Percentiles rank a stretch among this genome's conserved stretches.
Conservation (phyloP, 2,888 invertebrate genomes). For the Campoplex capitator region DNA sequence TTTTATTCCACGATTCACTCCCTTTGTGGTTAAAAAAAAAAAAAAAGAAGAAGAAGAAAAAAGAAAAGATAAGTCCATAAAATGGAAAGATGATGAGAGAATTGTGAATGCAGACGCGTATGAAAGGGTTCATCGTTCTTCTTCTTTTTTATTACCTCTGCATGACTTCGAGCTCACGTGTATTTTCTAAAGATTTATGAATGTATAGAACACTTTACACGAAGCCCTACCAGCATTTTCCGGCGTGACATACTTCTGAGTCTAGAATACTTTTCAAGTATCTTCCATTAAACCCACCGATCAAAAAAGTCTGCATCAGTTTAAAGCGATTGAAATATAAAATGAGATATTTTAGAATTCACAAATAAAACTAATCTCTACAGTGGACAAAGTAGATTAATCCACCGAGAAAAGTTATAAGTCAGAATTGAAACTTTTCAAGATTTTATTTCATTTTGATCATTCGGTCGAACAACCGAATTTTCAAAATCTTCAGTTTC, state of each 20-base stretch:
- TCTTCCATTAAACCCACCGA: neutral
- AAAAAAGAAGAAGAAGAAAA: too few species aligned
- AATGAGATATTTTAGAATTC: neutral
- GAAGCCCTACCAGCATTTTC: neutral
- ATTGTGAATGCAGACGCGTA: neutral
- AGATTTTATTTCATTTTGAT: neutral
- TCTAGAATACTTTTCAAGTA: neutral
- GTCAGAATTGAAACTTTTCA: neutral
- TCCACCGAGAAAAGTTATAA: too few species aligned
- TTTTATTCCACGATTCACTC: neutral
- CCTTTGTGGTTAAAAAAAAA: conserved; percentile 2
- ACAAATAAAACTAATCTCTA: neutral
- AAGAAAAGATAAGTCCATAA: neutral
- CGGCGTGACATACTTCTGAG: neutral
- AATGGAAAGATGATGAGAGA: conserved; percentile 27
- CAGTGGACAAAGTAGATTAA: neutral
- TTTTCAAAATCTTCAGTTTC: neutral
- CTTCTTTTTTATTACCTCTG: neutral
- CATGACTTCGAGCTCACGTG: neutral
- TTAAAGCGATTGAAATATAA: neutral
- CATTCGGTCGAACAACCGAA: neutral
- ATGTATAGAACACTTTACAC: neutral
- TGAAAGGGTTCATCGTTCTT: conserved; percentile 40
- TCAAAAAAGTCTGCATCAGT: neutral
- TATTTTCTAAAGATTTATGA: conserved; percentile 5